Percentiles rank a stretch among this genome's conserved stretches.
phyloP scores from a whole-genome alignment of 2,797 vertebrate genomes.

The Phoebastria nigripes region DNA sequence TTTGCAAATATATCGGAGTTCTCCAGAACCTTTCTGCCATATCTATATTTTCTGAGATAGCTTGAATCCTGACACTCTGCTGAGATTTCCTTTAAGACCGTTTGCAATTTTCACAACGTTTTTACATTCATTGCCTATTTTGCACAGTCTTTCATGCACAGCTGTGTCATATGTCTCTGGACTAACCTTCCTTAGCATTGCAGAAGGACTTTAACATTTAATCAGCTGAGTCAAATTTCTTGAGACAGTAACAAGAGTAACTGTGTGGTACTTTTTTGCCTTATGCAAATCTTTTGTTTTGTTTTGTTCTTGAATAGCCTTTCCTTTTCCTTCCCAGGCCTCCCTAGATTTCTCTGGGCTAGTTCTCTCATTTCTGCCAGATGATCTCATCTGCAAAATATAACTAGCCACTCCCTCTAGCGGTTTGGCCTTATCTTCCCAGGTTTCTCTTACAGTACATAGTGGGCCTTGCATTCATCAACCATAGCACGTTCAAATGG shows the following conservation, averaged over 20 bases:
- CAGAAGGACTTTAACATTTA: background rate
- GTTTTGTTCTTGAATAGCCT: background rate
- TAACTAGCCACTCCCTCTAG: background rate
- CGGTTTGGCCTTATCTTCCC: background rate
- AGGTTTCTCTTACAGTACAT: background rate
- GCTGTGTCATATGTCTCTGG: background rate
- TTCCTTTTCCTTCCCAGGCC: background rate
- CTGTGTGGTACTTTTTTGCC: background rate
- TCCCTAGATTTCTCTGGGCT: background rate
- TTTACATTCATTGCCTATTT: background rate
- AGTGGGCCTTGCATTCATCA: background rate
- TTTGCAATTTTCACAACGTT: background rate
- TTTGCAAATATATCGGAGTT: background rate
- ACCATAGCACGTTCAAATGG: background rate
- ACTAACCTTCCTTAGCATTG: background rate
- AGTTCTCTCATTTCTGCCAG: background rate
- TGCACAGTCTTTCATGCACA: background rate
- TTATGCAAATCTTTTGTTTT: background rate
- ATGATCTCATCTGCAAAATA: conserved; percentile 1
- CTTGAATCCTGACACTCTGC: background rate
- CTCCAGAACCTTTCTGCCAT: background rate
- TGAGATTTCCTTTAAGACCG: background rate
- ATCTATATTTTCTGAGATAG: background rate
- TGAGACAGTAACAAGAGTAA: background rate
- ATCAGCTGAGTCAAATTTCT: background rate